These are phyloP conservation scores for Hyla sarda DNA, from an alignment of 2,113 vertebrate species.

Conservation along the genomic window DNA sequence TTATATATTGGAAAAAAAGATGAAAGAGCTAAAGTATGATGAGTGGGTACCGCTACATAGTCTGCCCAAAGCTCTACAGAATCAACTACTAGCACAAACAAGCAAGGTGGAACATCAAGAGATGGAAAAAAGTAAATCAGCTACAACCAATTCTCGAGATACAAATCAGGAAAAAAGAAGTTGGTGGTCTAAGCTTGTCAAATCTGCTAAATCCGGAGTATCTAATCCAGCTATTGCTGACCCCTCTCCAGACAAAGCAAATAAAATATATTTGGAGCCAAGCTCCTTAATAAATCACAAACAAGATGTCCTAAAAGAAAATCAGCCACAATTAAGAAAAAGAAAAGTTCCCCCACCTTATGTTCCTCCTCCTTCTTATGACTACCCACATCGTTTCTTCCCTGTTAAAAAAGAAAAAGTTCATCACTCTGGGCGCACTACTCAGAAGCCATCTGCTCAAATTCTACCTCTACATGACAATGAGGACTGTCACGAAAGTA, in stretches of 20 bases:
- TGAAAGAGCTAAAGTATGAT: slow-evolving; percentile 19
- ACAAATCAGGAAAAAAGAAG: slow-evolving; percentile 32
- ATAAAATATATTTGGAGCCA: neutral
- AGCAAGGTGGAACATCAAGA: neutral
- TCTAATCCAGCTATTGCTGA: neutral
- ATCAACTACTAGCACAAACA: slow-evolving; percentile 14
- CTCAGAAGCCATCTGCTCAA: neutral
- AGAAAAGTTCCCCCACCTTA: slow-evolving; percentile 80
- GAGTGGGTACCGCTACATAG: slow-evolving; percentile 20
- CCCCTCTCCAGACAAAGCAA: neutral
- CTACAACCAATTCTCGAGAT: neutral
- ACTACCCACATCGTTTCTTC: slow-evolving; percentile 72
- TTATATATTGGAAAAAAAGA: slow-evolving; percentile 16
- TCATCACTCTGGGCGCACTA: neutral
- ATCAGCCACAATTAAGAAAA: slow-evolving; percentile 55
- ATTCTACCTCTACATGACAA: neutral
- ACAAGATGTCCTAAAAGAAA: slow-evolving; percentile 29
- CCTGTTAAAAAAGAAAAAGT: slow-evolving; percentile 13
- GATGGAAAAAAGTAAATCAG: neutral
- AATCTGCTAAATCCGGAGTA: neutral
- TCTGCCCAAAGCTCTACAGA: slow-evolving; percentile 30
- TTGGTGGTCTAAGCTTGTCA: slow-evolving; percentile 53
- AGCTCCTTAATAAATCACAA: neutral
- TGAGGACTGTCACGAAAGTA: neutral
- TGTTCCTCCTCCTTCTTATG: slow-evolving; percentile 84